Evolutionary conservation across 2,113 vertebrate species (phyloP).

Genomic region (Paradoxurus hermaphroditus): DNA sequence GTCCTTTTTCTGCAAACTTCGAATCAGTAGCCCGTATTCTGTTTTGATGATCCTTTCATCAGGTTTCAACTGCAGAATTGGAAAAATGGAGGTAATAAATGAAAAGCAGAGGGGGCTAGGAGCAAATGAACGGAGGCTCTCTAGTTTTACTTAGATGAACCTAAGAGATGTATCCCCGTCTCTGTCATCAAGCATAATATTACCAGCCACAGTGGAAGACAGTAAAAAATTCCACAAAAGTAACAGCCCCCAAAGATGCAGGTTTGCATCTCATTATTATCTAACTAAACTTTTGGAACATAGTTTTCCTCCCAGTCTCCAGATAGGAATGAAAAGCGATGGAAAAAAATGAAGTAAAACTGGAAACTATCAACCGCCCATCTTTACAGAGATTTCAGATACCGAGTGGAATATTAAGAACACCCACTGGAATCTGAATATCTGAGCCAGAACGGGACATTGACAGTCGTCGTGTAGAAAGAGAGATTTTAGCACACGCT

Average conservation of each 20-base stretch:
- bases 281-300: not conserved
- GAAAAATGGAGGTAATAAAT: slow-evolving; percentile 65
- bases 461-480: not conserved
- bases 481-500: not conserved
- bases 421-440: not conserved
- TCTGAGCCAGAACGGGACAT: not conserved
- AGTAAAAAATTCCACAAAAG: not conserved
- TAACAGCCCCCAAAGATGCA: not conserved
- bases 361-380: not conserved
- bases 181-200: slow-evolving; percentile 8
- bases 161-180: not conserved
- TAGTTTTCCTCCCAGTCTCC: not conserved
- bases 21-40: slow-evolving; percentile 93
- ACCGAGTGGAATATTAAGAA: not conserved
- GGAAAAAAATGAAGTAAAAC: not conserved
- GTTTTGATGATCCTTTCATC: slow-evolving; percentile 94
- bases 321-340: not conserved
- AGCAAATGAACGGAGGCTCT: slow-evolving; percentile 48
- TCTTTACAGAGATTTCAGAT: not conserved
- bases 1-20: slow-evolving; percentile 90
- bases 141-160: slow-evolving; percentile 13
- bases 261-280: not conserved
- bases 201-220: not conserved
- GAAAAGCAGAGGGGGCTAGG: slow-evolving; percentile 28
- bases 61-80: slow-evolving; percentile 86